Evolutionary conservation across 2,113 vertebrate genomes (phyloP), one percentile per base, ranked within the genome.

Genomic region (Thunnus maccoyii): DNA sequence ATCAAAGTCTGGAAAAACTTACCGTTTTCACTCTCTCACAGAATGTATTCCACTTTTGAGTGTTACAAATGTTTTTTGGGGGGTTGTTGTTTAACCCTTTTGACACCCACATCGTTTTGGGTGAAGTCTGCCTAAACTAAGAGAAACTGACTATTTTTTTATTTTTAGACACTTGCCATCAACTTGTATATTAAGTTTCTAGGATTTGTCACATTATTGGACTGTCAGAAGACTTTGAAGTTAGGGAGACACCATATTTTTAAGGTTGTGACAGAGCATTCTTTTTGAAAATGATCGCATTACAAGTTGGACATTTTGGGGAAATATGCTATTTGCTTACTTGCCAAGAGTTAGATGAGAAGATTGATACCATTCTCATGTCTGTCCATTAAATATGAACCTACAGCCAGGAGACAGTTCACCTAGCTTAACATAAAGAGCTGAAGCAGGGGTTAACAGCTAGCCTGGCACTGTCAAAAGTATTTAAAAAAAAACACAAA

Each of bases 1-100:
- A 52, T 85, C 80, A 78, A 44, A 76, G 73, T 88, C 83, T 89
- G 84, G 80, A 87, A 81, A 82, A 83, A 76, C 16, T 86, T 81
- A 81, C 72, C 58, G 54, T 82, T 84, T 87, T 78, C 51, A 20
- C 27, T 54, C 76, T 87, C 44, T 16, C 20, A 85, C 64, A 69
- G 60, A 78, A 75, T 77, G 14, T 56, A 13, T 67, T 14, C 52
- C 20, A 58, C 64, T 25, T 73, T 36, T 20, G 18, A 50, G 56
- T 47, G 48, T 41, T 41, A 8, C 17, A 16, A 56, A 60, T 61
- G 58, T 60, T 54, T 63, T 68, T 78, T 54, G 55, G 55, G 30
- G 72, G 1, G 61, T 70, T 68, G 36, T 41, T 9, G 36, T 68
- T 71, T 20, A 51, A 54, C 10, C 11, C 47, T 41, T 67, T 56